Base-by-base conservation (phyloP, 2,113 vertebrate species). In the Etheostoma spectabile region DNA sequence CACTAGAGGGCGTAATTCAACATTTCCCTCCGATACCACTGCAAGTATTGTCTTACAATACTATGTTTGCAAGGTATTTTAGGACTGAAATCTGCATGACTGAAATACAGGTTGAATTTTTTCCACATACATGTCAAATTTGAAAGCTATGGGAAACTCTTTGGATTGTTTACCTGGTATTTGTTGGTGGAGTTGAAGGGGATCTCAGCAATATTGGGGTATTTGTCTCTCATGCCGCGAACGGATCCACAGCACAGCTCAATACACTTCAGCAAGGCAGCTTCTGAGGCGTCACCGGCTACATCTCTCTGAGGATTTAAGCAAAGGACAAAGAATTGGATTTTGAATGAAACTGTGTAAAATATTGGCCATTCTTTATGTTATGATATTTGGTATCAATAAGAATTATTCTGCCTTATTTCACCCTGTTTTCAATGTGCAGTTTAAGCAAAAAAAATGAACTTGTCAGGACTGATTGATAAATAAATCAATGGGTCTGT, bases 161-260 rank as follows among this genome's bases (percentile, higher is more conserved):
- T 2, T 45, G 21, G 5, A 22, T n/a, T 18, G 22, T 65, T 78
- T 80, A 97, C 97, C 96, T 99, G 97, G 88, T 97, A 99, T 75
- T 99, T 99, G 92, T 98, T 98, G 90, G 97, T 97, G 55, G 97
- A 98, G 90, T 99, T 98, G 94, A 99, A 99, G 21, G 97, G 97
- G 79, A 98, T 98, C 86, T 99, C 97, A 0, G 95, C 69, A 84
- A 97, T 69, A 74, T 98, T 97, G 60, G 69, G 45, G 82, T 96
- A 97, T 77, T 95, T 95, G 0, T 97, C 97, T 61, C 97, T 93
- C 92, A 98, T 97, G 51, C 93, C 95, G 12, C 72, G 83, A n/a
- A 97, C 97, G 0, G 96, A 93, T n/a, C 97, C 97, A 5, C 96
- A 98, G 56, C 96, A 98, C 46, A 98, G 86, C 86, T 98, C 96